phyloP scores from a whole-genome alignment of 1,140 invertebrate species.

The Batillaria attramentaria region DNA sequence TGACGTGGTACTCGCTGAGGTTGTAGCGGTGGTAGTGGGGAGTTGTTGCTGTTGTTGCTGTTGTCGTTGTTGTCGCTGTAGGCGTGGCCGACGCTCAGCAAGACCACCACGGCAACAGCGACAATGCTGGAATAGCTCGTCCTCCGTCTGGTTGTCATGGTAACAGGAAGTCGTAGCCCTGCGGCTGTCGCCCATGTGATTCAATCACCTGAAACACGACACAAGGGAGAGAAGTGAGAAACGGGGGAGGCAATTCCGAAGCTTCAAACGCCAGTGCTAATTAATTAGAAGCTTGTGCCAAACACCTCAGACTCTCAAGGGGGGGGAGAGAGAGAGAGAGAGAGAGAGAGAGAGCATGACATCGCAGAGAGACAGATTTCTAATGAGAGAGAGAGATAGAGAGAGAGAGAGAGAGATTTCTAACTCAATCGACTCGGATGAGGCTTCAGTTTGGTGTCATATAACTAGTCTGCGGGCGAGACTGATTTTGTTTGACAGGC shows the following conservation, averaged over 20 bases:
- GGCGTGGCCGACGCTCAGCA: background rate
- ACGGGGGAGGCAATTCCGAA: background rate
- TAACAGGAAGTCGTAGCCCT: background rate
- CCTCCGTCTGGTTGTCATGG: background rate
- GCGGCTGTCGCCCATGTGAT: background rate
- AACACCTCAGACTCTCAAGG: background rate
- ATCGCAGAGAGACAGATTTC: background rate
- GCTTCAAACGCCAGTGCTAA: background rate
- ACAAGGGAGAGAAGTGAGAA: background rate
- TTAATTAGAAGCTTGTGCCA: background rate
- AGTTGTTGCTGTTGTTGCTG: background rate
- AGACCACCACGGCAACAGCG: background rate
- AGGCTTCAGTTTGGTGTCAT: no score
- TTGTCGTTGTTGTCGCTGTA: background rate
- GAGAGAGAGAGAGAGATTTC: conserved; percentile 9
- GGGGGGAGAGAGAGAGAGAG: conserved; percentile 13
- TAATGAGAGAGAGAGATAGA: background rate
- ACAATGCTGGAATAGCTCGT: background rate
- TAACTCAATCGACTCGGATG: no score
- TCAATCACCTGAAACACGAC: background rate
- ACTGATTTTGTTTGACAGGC: background rate
- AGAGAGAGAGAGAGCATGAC: conserved; percentile 1
- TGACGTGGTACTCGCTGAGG: background rate
- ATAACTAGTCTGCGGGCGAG: no score
- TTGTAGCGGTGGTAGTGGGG: background rate